phyloP scores from a whole-genome alignment of 1,140 invertebrate species.

The Eubasilissa regina region DNA sequence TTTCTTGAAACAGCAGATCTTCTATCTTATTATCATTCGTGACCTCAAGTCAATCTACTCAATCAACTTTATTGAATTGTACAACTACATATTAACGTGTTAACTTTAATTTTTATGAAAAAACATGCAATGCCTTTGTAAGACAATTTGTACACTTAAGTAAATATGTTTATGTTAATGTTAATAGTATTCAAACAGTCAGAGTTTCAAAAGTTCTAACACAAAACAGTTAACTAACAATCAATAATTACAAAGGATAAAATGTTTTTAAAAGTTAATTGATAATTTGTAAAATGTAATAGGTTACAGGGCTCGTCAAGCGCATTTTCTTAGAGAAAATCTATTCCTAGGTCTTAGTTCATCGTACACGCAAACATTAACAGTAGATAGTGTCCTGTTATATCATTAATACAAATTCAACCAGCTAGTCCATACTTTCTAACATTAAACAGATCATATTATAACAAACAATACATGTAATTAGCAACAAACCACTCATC shows the following conservation, averaged over 20 bases:
- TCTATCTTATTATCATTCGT: not conserved
- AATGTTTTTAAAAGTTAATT: slow-evolving; percentile 20
- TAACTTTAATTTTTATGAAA: slow-evolving; percentile 42
- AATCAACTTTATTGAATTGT: slow-evolving; percentile 32
- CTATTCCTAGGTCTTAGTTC: slow-evolving; percentile 30
- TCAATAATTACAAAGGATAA: slow-evolving; percentile 30
- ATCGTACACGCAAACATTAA: slow-evolving; percentile 18
- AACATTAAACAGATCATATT: slow-evolving; percentile 38
- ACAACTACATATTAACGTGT: slow-evolving; percentile 32
- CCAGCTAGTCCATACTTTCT: slow-evolving; percentile 8
- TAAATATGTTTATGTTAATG: slow-evolving; percentile 31
- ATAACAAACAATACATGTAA: slow-evolving; percentile 29
- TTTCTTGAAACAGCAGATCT: slow-evolving; percentile 25
- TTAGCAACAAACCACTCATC: slow-evolving; percentile 8
- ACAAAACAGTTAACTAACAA: slow-evolving; percentile 42
- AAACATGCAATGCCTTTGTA: slow-evolving; percentile 38
- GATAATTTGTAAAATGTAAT: slow-evolving; percentile 3
- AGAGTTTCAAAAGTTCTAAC: slow-evolving; percentile 35
- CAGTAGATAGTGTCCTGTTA: slow-evolving; percentile 7
- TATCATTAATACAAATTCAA: not conserved
- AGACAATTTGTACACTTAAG: slow-evolving; percentile 44
- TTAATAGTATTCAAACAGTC: slow-evolving; percentile 45
- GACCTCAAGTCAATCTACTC: slow-evolving; percentile 32
- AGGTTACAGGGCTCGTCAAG: slow-evolving; percentile 20
- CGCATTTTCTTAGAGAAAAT: slow-evolving; percentile 2